Evolutionary conservation across 92 coral and sea anemone genomes (phyloP).

Genomic region (Epizoanthus stellaris): DNA sequence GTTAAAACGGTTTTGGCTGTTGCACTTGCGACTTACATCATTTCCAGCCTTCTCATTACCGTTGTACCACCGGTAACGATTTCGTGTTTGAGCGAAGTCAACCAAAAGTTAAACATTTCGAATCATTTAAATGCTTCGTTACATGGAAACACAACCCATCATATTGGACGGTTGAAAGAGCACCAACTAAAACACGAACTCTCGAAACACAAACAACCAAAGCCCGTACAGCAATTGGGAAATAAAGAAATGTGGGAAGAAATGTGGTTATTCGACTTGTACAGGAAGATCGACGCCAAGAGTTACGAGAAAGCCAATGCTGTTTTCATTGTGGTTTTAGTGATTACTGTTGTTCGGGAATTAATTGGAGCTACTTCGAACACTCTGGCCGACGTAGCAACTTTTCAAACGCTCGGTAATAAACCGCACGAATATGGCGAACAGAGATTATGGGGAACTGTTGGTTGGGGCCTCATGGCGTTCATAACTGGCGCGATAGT

Average conservation of each 20-base stretch:
- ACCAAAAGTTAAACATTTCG: constrained; percentile 72
- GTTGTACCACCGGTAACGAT: constrained; percentile 87
- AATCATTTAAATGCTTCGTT: constrained; percentile 46
- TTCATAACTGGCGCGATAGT: constrained; percentile 90
- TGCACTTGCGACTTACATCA: constrained; percentile 79
- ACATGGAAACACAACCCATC: constrained; percentile 19
- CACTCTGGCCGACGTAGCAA: constrained; percentile 90
- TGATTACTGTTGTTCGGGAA: constrained; percentile 81
- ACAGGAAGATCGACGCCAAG: constrained; percentile 70
- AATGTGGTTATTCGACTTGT: constrained; percentile 89
- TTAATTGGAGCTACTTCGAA: constrained; percentile 88
- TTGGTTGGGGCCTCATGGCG: constrained; percentile 91
- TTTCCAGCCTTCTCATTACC: constrained; percentile 73
- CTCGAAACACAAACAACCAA: constrained; percentile 32
- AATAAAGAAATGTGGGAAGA: constrained; percentile 80
- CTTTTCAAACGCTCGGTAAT: constrained; percentile 86
- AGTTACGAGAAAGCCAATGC: constrained; percentile 75
- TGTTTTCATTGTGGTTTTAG: constrained; percentile 72
- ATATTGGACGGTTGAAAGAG: constrained; percentile 17
- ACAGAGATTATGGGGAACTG: constrained; percentile 87
- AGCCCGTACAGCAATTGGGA: constrained; percentile 47
- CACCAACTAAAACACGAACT: constrained; percentile 51
- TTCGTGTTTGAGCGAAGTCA: constrained; percentile 81
- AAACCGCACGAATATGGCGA: constrained; percentile 86
- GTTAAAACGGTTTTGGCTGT: constrained; percentile 71